phyloP scores from a whole-genome alignment of 2,888 invertebrate species.

The Tipula confusa region DNA sequence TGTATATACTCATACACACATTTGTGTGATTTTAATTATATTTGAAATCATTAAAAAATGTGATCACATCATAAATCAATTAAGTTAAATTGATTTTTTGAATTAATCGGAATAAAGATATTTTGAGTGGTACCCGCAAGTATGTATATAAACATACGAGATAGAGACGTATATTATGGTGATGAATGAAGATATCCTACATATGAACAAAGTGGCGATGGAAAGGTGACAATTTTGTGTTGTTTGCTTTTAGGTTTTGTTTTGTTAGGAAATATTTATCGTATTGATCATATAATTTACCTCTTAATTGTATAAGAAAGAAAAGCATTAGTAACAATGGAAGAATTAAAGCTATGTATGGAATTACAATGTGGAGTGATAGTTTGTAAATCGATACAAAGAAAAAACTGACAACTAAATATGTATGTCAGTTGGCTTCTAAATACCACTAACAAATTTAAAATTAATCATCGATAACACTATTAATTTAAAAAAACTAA shows the following conservation, averaged over 20 bases:
- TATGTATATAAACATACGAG: background rate
- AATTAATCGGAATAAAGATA: background rate
- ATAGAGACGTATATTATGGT: background rate
- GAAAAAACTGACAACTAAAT: no score
- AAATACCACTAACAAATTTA: no score
- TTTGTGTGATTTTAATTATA: slow-evolving; percentile 7
- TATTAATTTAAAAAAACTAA: no score
- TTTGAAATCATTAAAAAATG: slow-evolving; percentile 20
- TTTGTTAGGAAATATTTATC: background rate
- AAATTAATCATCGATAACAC: no score
- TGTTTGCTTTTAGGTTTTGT: background rate
- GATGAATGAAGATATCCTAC: background rate
- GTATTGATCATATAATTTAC: background rate
- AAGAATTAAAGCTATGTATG: no score
- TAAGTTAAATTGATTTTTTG: background rate
- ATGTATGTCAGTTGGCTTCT: no score
- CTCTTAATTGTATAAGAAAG: background rate
- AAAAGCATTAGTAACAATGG: background rate
- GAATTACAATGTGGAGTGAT: no score
- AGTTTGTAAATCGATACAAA: no score
- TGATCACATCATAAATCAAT: slow-evolving; percentile 25
- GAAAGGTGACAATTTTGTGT: background rate
- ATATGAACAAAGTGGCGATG: background rate
- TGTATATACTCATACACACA: background rate
- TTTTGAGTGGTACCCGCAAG: background rate